phyloP scores from a whole-genome alignment of 30 jellyfish, hydroid and myxozoan species.

The Aurelia coerulea region DNA sequence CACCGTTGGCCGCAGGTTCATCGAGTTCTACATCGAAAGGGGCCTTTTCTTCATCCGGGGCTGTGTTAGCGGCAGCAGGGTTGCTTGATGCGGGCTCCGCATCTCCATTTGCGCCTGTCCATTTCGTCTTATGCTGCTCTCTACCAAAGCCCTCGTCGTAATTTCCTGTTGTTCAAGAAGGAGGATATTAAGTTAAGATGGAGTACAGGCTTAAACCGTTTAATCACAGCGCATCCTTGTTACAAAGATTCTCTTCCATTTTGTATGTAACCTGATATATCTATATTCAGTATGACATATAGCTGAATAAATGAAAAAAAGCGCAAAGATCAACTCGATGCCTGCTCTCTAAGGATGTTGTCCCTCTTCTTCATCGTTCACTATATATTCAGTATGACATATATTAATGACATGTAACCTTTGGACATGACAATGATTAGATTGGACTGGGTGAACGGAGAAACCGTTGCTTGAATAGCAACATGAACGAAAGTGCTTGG shows the following conservation, averaged over 20 bases:
- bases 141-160: slow-evolving; percentile 89
- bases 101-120: slow-evolving; percentile 50
- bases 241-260: neutral
- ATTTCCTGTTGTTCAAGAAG: slow-evolving; percentile 52
- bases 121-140: slow-evolving; percentile 76
- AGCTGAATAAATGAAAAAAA: too few species aligned
- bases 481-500: too few species aligned
- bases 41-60: neutral
- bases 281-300: too few species aligned
- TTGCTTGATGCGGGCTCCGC: slow-evolving; percentile 18
- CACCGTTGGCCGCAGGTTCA: neutral
- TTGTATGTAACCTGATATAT: too few species aligned
- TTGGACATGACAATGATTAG: too few species aligned
- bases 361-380: too few species aligned
- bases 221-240: neutral
- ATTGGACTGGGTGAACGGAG: too few species aligned
- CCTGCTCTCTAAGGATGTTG: too few species aligned
- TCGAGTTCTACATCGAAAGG: slow-evolving; percentile 4
- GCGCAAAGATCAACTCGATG: too few species aligned
- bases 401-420: too few species aligned
- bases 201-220: neutral
- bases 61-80: slow-evolving; percentile 34
- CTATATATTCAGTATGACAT: too few species aligned
- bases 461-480: too few species aligned
- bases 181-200: neutral